Evolutionary conservation across 2,113 vertebrate genomes (phyloP), one percentile per base, ranked within the genome.

Genomic region (Cygnus atratus): DNA sequence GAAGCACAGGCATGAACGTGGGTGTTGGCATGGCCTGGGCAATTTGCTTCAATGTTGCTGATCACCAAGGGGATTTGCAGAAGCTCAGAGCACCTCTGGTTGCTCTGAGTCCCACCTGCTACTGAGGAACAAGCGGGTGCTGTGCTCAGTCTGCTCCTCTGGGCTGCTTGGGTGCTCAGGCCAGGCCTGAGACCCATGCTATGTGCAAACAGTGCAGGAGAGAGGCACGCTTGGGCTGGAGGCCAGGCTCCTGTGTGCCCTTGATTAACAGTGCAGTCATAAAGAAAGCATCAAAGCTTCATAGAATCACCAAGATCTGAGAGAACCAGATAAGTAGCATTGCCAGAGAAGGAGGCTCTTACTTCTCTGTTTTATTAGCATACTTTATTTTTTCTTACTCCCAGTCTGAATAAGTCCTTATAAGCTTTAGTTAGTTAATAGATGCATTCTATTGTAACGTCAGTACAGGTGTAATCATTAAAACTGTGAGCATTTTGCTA

Each of bases 121-220:
- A 43, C 2, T 4, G 61, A 13, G 65, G 5, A 2, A 33, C 0
- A 0, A 52, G 17, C 21, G 13, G 19, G 8, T 29, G 20, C 77
- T 43, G 37, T 37, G 79, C 55, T 68, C 4, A 0, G 54, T 18
- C 35, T 46, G 24, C 14, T n/a, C 24, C 7, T 59, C 28, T 24
- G 1, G 5, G 6, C 67, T 6, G 28, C 41, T 41, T 11, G 20
- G 28, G 12, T 9, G 9, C 70, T 54, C 4, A 1, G 14, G 28
- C 81, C 50, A 20, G 7, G 20, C 18, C 54, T 31, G 35, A 8
- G 11, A 3, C 52, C 4, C 0, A 20, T 46, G 25, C 1, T 6
- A 1, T 4, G 31, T 28, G 48, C n/a, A 52, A n/a, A 7, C 12
- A 35, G 41, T 2, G 63, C 54, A 21, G 73, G 52, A 83, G 5